phyloP scores from a whole-genome alignment of 2,797 vertebrate genomes.

The Thalassophryne amazonica region DNA sequence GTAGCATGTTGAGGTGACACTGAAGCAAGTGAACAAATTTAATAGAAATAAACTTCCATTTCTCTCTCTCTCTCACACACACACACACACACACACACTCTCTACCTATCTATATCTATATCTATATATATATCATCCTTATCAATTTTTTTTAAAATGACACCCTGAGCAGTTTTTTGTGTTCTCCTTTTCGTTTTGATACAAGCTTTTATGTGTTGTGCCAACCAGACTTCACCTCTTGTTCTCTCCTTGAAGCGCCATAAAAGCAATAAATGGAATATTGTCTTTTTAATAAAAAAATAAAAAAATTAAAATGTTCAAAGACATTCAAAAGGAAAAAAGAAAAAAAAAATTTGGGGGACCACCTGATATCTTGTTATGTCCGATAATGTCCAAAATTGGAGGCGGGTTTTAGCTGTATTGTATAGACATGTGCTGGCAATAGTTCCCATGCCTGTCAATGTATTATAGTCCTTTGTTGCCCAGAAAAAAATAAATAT shows the following conservation, averaged over 20 bases:
- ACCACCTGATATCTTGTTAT: slow-evolving; percentile 92
- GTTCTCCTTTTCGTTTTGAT: slow-evolving; percentile 84
- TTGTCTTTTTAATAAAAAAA: slow-evolving; percentile 91
- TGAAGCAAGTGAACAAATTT: slow-evolving; percentile 94
- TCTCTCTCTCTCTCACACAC: slow-evolving; percentile 82
- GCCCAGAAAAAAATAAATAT: slow-evolving; percentile 99
- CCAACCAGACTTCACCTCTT: slow-evolving; percentile 87
- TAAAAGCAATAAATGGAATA: slow-evolving; percentile 97
- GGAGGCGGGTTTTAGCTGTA: slow-evolving; percentile 95
- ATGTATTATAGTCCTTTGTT: slow-evolving; percentile 99
- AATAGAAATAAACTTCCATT: slow-evolving; percentile 86
- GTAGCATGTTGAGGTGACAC: slow-evolving; percentile 97
- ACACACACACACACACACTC: too few relatives aligned
- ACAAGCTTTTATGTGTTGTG: slow-evolving; percentile 87
- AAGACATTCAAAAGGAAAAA: slow-evolving; percentile 84
- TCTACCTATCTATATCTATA: too few relatives aligned
- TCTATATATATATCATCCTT: slow-evolving; percentile 76
- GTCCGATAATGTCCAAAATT: slow-evolving; percentile 89
- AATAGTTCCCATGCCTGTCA: slow-evolving; percentile 98
- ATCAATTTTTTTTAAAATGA: slow-evolving; percentile 82
- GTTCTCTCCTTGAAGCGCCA: slow-evolving; percentile 87
- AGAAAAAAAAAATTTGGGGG: slow-evolving; percentile 72
- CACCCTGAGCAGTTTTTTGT: slow-evolving; percentile 81
- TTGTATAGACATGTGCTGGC: slow-evolving; percentile 97
- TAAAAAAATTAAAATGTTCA: slow-evolving; percentile 79